phyloP scores from a whole-genome alignment of 2,888 invertebrate species.

The Eurytoma californica region DNA sequence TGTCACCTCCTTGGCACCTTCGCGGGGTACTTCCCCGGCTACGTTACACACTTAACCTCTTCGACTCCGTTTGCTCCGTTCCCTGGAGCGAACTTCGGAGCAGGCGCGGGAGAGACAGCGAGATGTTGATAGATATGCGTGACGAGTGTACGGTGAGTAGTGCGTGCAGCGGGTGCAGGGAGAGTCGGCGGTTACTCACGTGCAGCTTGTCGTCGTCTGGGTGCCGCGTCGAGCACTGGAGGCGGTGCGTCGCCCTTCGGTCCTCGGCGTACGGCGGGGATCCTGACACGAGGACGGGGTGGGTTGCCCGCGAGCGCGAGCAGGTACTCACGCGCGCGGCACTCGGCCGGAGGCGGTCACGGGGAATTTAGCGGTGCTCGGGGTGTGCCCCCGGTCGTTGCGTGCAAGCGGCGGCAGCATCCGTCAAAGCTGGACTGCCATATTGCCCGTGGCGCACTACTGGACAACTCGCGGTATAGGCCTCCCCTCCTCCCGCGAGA shows the following conservation, averaged over 20 bases:
- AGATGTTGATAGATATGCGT: background rate
- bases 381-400: constrained; percentile 63
- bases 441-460: constrained; percentile 61
- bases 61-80: too few relatives aligned
- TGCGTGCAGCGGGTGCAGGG: background rate
- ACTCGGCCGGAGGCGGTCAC: background rate
- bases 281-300: background rate
- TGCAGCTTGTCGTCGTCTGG: background rate
- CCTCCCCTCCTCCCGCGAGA: background rate
- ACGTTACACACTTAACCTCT: background rate
- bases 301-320: background rate
- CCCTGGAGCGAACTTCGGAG: too few relatives aligned
- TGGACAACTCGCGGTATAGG: background rate
- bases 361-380: constrained; percentile 24
- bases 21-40: background rate
- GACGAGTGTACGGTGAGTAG: background rate
- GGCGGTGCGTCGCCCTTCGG: background rate
- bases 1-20: constrained; percentile 45
- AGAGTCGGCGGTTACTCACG: background rate
- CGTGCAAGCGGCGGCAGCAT: constrained; percentile 62
- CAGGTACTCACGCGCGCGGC: background rate
- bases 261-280: background rate
- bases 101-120: background rate
- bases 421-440: constrained; percentile 72
- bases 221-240: background rate